These are phyloP conservation scores for Sciurus vulgaris DNA, from an alignment of 2,797 vertebrate genomes.

Conservation along the genomic window DNA sequence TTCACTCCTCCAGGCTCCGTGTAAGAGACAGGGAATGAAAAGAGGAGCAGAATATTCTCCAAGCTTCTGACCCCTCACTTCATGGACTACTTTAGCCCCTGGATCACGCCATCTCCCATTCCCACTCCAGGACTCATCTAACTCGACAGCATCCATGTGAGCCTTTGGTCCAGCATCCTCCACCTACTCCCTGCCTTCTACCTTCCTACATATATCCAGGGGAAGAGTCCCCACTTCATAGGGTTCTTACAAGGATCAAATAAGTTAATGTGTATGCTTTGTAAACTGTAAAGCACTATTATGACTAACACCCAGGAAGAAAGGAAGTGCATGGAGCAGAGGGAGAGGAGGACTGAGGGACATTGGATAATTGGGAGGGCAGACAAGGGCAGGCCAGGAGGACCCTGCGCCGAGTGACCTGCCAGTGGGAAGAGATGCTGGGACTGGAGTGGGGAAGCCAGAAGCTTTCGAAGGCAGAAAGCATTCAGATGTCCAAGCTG, in stretches of 20 bases:
- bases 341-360: not conserved
- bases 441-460: not conserved
- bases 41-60: not conserved
- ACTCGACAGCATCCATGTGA: not conserved
- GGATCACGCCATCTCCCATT: not conserved
- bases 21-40: not conserved
- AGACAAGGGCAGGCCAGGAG: not conserved
- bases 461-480: slow-evolving; percentile 11
- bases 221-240: not conserved
- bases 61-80: not conserved
- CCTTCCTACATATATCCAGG: not conserved
- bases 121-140: not conserved
- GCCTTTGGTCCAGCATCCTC: not conserved
- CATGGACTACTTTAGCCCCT: not conserved
- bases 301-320: not conserved
- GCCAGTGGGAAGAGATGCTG: not conserved
- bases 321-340: not conserved
- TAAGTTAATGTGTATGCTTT: not conserved
- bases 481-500: not conserved
- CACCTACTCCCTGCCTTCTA: not conserved
- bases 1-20: not conserved
- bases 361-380: slow-evolving; percentile 32
- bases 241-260: not conserved
- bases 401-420: slow-evolving; percentile 1
- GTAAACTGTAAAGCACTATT: not conserved